A percentile compares a stretch with the other conserved stretches of the same genome.
These are phyloP conservation scores for Crocidura indochinensis DNA, from an alignment of 2,797 vertebrate species.

Conservation along the genomic window DNA sequence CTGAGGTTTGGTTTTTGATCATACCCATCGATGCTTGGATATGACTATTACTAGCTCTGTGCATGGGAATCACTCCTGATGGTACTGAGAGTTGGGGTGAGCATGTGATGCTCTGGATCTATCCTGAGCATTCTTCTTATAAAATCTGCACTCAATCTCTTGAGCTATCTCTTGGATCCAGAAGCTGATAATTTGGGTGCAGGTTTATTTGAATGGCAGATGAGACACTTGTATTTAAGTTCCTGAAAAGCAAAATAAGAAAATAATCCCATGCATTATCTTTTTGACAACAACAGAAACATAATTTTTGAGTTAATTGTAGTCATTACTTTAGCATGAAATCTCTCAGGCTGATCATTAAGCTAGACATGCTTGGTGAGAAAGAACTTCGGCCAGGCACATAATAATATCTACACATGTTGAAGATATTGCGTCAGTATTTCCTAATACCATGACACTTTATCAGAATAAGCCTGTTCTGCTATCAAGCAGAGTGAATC, in stretches of 20 bases:
- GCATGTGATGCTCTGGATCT: too few relatives aligned
- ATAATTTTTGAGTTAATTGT: background rate
- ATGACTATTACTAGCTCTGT: too few relatives aligned
- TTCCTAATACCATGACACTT: background rate
- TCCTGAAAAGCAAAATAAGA: constrained; percentile 17
- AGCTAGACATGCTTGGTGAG: background rate
- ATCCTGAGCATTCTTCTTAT: too few relatives aligned
- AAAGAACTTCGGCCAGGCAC: background rate
- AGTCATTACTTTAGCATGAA: background rate
- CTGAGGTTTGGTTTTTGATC: too few relatives aligned
- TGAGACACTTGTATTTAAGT: background rate
- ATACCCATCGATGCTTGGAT: too few relatives aligned
- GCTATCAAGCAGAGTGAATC: background rate
- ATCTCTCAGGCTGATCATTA: background rate
- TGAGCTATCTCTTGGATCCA: too few relatives aligned
- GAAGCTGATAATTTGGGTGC: constrained; percentile 23
- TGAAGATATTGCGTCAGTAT: background rate
- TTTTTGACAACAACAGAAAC: background rate
- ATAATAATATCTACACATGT: background rate
- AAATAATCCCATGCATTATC: background rate
- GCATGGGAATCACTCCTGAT: too few relatives aligned
- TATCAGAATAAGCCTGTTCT: background rate
- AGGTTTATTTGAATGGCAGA: background rate
- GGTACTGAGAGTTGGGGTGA: too few relatives aligned
- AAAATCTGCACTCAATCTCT: too few relatives aligned